These are phyloP conservation scores for Temnothorax unifasciatus DNA, from an alignment of 2,888 invertebrate species.

Conservation along the genomic window DNA sequence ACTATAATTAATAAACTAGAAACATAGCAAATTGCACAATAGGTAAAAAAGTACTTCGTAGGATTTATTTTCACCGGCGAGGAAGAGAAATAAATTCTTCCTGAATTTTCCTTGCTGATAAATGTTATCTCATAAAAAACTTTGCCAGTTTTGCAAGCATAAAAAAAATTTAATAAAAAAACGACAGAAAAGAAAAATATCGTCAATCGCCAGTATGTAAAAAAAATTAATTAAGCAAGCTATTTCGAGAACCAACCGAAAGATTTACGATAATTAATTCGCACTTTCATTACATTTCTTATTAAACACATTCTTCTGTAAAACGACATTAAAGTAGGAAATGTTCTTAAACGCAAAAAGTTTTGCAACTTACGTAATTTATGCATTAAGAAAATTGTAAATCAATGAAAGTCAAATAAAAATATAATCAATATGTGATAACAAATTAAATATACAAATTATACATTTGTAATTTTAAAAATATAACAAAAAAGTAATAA, in stretches of 20 bases:
- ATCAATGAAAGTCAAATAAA: background rate
- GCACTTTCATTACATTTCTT: background rate
- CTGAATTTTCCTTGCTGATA: background rate
- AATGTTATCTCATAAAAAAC: background rate
- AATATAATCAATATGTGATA: background rate
- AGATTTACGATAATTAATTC: conserved; percentile 22
- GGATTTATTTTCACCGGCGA: background rate
- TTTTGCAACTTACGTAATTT: background rate
- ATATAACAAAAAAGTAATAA: conserved; percentile 1
- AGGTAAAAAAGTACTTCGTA: background rate
- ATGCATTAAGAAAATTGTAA: background rate
- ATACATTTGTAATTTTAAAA: background rate
- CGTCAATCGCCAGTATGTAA: background rate
- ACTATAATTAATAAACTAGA: background rate
- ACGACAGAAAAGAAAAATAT: background rate
- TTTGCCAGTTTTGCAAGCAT: background rate
- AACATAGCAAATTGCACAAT: background rate
- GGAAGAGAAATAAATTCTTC: background rate
- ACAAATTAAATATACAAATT: background rate
- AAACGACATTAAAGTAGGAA: background rate
- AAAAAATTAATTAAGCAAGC: conserved; percentile 24
- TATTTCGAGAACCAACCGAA: background rate
- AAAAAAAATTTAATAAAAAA: conserved; percentile 18
- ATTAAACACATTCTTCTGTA: background rate
- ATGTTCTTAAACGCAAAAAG: conserved; percentile 2